Evolutionary conservation across 1,140 invertebrate species (phyloP).

Genomic region (Phymorhynchus buccinoides): DNA sequence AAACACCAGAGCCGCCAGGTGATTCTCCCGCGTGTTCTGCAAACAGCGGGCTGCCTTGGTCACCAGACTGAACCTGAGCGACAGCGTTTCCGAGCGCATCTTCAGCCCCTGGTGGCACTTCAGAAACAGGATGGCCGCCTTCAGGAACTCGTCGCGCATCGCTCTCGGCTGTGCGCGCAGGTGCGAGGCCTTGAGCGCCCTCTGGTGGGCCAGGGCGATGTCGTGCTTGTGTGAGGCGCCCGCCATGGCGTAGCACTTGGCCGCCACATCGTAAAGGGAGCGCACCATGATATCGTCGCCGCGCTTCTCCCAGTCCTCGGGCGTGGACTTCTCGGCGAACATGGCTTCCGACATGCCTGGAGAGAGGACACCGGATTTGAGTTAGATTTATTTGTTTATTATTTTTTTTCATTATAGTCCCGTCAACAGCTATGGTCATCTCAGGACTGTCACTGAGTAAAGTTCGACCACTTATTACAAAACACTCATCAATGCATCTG

Average conservation of each 20-base stretch:
- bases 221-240: conserved; percentile 52
- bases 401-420: no score
- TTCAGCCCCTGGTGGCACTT: conserved; percentile 51
- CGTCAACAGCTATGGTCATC: no score
- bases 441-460: no score
- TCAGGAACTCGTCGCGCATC: conserved; percentile 63
- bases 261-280: conserved; percentile 62
- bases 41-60: conserved; percentile 61
- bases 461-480: no score
- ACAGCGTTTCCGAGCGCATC: not conserved
- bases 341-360: conserved; percentile 47
- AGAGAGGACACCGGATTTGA: no score
- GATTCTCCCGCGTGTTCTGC: conserved; percentile 60
- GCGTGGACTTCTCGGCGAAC: conserved; percentile 64
- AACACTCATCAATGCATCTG: no score
- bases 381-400: no score
- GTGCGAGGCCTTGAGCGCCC: conserved; percentile 57
- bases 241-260: conserved; percentile 63
- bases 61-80: conserved; percentile 31
- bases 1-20: conserved; percentile 58
- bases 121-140: conserved; percentile 58
- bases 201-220: conserved; percentile 61
- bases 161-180: conserved; percentile 53
- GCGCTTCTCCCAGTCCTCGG: conserved; percentile 60
- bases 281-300: conserved; percentile 67